These are phyloP conservation scores for Merodon equestris DNA, from an alignment of 2,888 invertebrate species.

Conservation along the genomic window DNA sequence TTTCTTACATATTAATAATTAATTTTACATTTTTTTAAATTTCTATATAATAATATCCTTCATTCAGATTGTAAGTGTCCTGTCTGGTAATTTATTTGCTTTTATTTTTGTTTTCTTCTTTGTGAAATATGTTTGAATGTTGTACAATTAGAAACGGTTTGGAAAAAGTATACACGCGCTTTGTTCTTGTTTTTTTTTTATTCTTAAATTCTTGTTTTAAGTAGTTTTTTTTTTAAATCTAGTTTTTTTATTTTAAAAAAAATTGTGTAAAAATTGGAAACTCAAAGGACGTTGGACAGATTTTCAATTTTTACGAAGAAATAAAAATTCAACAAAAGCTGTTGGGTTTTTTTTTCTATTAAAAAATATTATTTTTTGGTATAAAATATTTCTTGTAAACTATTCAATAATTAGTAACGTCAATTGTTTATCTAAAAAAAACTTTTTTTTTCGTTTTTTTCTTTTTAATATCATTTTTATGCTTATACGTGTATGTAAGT, in stretches of 20 bases:
- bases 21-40: conserved; percentile 41
- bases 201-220: conserved; percentile 4
- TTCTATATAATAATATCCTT: conserved; percentile 51
- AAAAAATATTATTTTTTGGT: conserved; percentile 53
- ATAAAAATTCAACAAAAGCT: conserved; percentile 10
- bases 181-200: conserved; percentile 36
- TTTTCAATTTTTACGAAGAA: conserved; percentile 30
- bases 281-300: conserved; percentile 40
- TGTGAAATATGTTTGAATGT: conserved; percentile 45
- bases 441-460: conserved; percentile 3
- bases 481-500: conserved; percentile 33
- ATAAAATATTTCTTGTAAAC: conserved; percentile 56
- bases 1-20: conserved; percentile 43
- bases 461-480: conserved; percentile 36
- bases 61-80: conserved; percentile 57
- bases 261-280: too few relatives aligned
- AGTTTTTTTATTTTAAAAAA: conserved; percentile 5
- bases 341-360: conserved; percentile 2
- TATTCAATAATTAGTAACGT: conserved; percentile 49
- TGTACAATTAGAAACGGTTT: conserved; percentile 53
- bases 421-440: conserved; percentile 47
- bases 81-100: conserved; percentile 37
- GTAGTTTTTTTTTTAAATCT: conserved; percentile 14
- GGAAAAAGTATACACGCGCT: conserved; percentile 45
- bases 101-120: conserved; percentile 21